These are phyloP conservation scores for Capitella teleta DNA, from an alignment of 1,140 invertebrate species.

Conservation along the genomic window DNA sequence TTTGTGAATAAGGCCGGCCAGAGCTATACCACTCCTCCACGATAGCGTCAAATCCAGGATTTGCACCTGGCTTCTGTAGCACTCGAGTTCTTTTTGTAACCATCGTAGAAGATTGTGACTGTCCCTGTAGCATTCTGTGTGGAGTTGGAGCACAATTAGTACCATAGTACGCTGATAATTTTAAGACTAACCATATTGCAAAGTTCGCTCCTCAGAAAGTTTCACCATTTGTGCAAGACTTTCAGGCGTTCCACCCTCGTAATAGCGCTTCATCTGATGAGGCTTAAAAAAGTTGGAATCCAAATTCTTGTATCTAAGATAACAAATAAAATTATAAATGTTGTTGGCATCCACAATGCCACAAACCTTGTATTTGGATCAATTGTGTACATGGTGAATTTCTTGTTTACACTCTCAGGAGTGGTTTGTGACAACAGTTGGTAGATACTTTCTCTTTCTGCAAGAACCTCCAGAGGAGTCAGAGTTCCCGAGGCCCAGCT, in stretches of 20 bases:
- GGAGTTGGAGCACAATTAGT: no score
- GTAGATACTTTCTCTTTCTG: conserved; percentile 91
- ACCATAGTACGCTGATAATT: no score
- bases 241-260: no score
- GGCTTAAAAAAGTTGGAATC: no score
- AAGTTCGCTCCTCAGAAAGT: no score
- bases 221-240: no score
- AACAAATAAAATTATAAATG: no score
- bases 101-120: conserved; percentile 60
- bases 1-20: conserved; percentile 71
- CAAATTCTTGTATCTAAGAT: no score
- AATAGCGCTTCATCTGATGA: no score
- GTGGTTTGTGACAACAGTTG: conserved; percentile 83
- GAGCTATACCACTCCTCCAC: conserved; percentile 63
- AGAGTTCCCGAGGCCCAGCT: conserved; percentile 58
- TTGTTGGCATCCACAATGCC: no score
- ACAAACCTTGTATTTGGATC: conserved; percentile 71
- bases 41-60: conserved; percentile 57
- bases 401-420: conserved; percentile 84
- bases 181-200: no score
- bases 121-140: conserved; percentile 23
- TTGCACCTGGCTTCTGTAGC: conserved; percentile 46
- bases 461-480: conserved; percentile 53
- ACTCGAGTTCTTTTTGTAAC: conserved; percentile 60
- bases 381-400: conserved; percentile 74